Evolutionary conservation across 1,140 invertebrate genomes (phyloP).

Genomic region (Gonatopus flavifemur): DNA sequence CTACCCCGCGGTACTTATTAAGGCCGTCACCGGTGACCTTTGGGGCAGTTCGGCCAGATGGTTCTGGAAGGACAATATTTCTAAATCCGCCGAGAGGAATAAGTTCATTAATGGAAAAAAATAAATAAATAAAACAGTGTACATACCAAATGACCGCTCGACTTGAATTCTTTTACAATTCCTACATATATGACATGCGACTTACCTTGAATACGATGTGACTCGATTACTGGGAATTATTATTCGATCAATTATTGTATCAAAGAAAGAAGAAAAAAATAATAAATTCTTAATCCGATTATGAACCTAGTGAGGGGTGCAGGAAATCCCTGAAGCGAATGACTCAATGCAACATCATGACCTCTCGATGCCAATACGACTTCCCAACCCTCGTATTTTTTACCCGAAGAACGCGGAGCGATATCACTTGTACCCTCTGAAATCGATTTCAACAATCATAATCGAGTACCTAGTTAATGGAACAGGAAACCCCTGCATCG

Average conservation of each 20-base stretch:
- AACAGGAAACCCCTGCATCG: conserved; percentile 65
- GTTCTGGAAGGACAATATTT: conserved; percentile 60
- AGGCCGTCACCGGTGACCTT: conserved; percentile 57
- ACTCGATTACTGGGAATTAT: no score
- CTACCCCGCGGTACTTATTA: conserved; percentile 44
- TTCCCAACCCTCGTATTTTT: conserved; percentile 64
- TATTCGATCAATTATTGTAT: no score
- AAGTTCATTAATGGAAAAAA: conserved; percentile 12
- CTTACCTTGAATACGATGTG: no score
- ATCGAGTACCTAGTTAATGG: conserved; percentile 67
- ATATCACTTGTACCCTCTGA: conserved; percentile 59
- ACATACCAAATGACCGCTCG: no score
- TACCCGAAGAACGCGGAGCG: conserved; percentile 62
- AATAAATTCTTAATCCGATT: no score
- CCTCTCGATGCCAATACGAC: conserved; percentile 63
- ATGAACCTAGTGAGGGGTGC: conserved; percentile 63
- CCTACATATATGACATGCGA: no score
- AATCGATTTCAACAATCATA: conserved; percentile 22
- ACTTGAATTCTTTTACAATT: no score
- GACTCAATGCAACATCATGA: conserved; percentile 61
- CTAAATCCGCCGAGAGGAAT: conserved; percentile 20
- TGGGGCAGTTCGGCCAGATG: conserved; percentile 65
- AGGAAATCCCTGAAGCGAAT: conserved; percentile 62
- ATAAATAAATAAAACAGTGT: not conserved
- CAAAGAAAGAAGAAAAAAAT: no score